Conservation (phyloP, 2,888 invertebrate genomes). For the Eledone cirrhosa region DNA sequence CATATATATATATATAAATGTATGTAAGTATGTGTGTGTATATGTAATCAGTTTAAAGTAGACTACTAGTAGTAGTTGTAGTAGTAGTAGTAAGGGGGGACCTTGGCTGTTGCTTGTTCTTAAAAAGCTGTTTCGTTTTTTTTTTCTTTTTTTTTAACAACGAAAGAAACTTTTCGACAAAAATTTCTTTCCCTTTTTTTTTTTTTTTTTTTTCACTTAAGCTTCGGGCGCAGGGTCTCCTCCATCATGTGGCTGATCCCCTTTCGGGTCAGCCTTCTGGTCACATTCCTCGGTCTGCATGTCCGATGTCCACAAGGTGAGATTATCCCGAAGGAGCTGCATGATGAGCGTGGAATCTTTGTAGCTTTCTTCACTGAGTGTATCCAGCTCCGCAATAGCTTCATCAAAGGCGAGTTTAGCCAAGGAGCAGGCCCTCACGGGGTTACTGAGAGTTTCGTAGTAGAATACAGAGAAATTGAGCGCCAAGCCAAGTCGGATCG, state of each 20-base stretch:
- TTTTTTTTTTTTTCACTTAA: constrained; percentile 17
- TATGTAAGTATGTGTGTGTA: no score
- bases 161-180: no score
- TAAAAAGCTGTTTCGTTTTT: no score
- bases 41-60: no score
- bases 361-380: constrained; percentile 97
- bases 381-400: constrained; percentile 97
- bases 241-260: constrained; percentile 24
- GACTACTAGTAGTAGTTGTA: no score
- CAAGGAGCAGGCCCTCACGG: constrained; percentile 95
- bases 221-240: constrained; percentile 20
- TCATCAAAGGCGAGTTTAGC: constrained; percentile 97
- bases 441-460: constrained; percentile 98
- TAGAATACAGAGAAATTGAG: constrained; percentile 99
- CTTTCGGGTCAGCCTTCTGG: constrained; percentile 20
- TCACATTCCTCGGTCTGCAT: constrained; percentile 71
- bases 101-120: no score
- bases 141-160: no score
- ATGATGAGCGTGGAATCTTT: constrained; percentile 97
- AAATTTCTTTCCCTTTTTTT: neutral
- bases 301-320: constrained; percentile 99
- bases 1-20: no score
- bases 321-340: constrained; percentile 98
- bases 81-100: no score
- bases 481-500: constrained; percentile 93